A percentile compares a stretch with the other conserved stretches of the same genome.
Evolutionary conservation across 2,888 invertebrate genomes (phyloP).

Genomic region (Apantesis nais): DNA sequence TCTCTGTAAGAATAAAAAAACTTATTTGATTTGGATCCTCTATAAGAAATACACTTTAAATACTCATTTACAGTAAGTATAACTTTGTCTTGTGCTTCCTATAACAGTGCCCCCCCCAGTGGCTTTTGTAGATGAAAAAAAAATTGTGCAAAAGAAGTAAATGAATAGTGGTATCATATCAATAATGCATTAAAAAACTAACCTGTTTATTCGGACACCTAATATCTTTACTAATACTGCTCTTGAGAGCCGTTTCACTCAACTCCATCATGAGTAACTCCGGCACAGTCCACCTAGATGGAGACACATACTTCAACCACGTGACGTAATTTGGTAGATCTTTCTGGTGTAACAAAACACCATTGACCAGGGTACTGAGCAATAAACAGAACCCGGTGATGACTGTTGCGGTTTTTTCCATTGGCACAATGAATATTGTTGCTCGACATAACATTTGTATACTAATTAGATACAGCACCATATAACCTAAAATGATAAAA

Average conservation of each 20-base stretch:
- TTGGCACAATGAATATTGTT: slow-evolving; percentile 88
- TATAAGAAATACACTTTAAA: no score
- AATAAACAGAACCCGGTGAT: slow-evolving; percentile 87
- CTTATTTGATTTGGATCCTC: no score
- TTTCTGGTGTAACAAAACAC: slow-evolving; percentile 88
- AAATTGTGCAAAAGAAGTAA: no score
- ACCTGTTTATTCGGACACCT: slow-evolving; percentile 91
- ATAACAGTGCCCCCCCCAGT: no score
- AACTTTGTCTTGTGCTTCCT: no score
- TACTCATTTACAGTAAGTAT: no score
- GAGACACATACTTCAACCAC: slow-evolving; percentile 90
- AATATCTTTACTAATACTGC: slow-evolving; percentile 76
- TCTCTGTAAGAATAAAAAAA: slow-evolving; percentile 82
- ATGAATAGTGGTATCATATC: not conserved
- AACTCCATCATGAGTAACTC: slow-evolving; percentile 88
- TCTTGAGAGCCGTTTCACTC: slow-evolving; percentile 86
- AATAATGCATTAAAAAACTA: slow-evolving; percentile 30
- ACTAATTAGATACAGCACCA: slow-evolving; percentile 89
- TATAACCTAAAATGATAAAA: slow-evolving; percentile 85
- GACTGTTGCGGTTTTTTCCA: slow-evolving; percentile 87
- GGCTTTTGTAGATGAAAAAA: no score
- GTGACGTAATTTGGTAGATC: slow-evolving; percentile 88
- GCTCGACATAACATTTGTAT: slow-evolving; percentile 89
- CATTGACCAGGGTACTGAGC: slow-evolving; percentile 88
- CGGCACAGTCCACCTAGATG: slow-evolving; percentile 90